Conservation (phyloP, 2,888 invertebrate genomes). For the Cantharis lateralis region DNA sequence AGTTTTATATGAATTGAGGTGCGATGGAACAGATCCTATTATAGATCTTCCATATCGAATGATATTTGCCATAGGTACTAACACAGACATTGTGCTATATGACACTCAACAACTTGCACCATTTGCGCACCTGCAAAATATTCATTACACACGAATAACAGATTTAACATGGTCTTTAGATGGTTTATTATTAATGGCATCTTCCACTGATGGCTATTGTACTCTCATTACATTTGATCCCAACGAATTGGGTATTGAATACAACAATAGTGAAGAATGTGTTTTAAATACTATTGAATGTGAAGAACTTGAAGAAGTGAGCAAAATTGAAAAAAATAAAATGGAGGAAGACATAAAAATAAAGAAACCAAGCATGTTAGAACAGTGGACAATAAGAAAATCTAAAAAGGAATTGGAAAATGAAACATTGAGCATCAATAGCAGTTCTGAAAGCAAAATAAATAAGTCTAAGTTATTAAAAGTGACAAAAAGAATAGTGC, state of each 20-base stretch:
- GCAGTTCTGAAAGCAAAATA: neutral
- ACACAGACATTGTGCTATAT: slow-evolving; percentile 82
- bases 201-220: slow-evolving; percentile 91
- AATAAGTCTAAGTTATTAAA: slow-evolving; percentile 61
- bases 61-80: slow-evolving; percentile 90
- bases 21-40: slow-evolving; percentile 60
- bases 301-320: slow-evolving; percentile 37
- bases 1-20: slow-evolving; percentile 66
- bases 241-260: slow-evolving; percentile 71
- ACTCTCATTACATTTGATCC: slow-evolving; percentile 78
- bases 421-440: neutral
- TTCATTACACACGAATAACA: slow-evolving; percentile 88
- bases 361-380: slow-evolving; percentile 47
- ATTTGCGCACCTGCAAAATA: slow-evolving; percentile 79
- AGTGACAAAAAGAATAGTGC: slow-evolving; percentile 52
- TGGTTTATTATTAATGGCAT: slow-evolving; percentile 74
- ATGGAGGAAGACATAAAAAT: slow-evolving; percentile 34
- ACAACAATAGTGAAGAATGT: slow-evolving; percentile 51
- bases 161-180: slow-evolving; percentile 88
- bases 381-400: slow-evolving; percentile 48
- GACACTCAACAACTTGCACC: slow-evolving; percentile 85
- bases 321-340: slow-evolving; percentile 23
- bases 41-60: slow-evolving; percentile 75
- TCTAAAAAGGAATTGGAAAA: slow-evolving; percentile 6
- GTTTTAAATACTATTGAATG: slow-evolving; percentile 41